Conservation (phyloP, 2,888 invertebrate genomes). For the Carcina quercana region DNA sequence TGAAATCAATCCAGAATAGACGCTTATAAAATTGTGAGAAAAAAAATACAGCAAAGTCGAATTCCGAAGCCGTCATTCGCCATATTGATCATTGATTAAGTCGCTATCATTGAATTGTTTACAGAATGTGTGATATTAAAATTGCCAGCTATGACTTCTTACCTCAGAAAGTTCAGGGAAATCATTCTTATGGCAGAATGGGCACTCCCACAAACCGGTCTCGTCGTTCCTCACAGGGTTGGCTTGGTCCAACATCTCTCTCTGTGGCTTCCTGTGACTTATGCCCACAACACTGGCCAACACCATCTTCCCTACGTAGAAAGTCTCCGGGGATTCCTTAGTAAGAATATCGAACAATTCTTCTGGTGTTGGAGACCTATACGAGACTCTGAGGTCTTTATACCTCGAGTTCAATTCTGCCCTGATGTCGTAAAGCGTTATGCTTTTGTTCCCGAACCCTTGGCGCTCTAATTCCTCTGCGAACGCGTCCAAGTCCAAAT, state of each 20-base stretch:
- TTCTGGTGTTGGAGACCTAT: constrained; percentile 86
- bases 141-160: too few species aligned
- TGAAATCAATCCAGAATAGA: too few species aligned
- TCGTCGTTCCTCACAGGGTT: constrained; percentile 97
- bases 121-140: too few species aligned
- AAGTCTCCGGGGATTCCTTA: constrained; percentile 96
- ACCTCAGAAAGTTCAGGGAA: constrained; percentile 95
- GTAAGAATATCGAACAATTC: constrained; percentile 96
- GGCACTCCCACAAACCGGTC: constrained; percentile 97
- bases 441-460: constrained; percentile 91
- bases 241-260: constrained; percentile 95
- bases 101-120: too few species aligned
- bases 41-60: too few species aligned
- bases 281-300: constrained; percentile 88
- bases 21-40: too few species aligned
- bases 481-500: constrained; percentile 98
- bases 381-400: constrained; percentile 89
- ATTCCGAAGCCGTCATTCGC: too few species aligned
- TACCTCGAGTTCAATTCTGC: constrained; percentile 96
- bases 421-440: constrained; percentile 97
- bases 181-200: constrained; percentile 96
- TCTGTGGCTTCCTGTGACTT: constrained; percentile 90
- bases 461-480: constrained; percentile 97
- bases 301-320: constrained; percentile 92
- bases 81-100: too few species aligned